Conservation (phyloP, 2,113 vertebrate genomes). For the Chloroceryle aenea region DNA sequence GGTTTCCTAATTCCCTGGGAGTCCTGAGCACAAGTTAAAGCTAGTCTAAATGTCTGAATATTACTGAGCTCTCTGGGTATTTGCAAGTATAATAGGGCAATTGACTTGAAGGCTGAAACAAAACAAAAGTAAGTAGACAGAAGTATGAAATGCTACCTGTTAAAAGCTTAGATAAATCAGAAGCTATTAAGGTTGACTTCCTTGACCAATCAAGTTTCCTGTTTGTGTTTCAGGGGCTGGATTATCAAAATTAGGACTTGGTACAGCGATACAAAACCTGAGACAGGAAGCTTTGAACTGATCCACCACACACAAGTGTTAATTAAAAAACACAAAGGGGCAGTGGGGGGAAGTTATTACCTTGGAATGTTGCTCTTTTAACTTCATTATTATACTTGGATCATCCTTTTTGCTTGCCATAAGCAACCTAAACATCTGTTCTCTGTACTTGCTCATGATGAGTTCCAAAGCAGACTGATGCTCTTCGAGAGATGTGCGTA, state of each 20-base stretch:
- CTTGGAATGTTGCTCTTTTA: constrained; percentile 95
- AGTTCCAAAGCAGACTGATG: constrained; percentile 97
- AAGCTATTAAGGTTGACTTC: background rate
- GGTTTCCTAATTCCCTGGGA: background rate
- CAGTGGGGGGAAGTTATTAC: constrained; percentile 66
- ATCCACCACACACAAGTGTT: background rate
- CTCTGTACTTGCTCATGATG: constrained; percentile 97
- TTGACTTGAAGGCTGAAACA: background rate
- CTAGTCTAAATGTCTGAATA: background rate
- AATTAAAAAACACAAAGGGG: background rate
- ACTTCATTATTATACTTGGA: constrained; percentile 87
- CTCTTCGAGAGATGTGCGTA: constrained; percentile 92
- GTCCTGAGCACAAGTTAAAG: background rate
- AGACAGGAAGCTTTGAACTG: background rate
- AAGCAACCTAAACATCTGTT: constrained; percentile 93
- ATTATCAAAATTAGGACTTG: background rate
- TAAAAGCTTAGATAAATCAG: background rate
- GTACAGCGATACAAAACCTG: background rate
- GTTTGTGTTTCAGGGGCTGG: accelerated
- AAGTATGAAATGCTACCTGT: background rate
- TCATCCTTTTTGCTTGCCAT: constrained; percentile 96
- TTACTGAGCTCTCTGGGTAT: background rate
- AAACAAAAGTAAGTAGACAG: background rate
- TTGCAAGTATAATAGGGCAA: background rate
- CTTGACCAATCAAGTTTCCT: background rate